Evolutionary conservation across 1,140 invertebrate species (phyloP).

Genomic region (Chymomyza costata): DNA sequence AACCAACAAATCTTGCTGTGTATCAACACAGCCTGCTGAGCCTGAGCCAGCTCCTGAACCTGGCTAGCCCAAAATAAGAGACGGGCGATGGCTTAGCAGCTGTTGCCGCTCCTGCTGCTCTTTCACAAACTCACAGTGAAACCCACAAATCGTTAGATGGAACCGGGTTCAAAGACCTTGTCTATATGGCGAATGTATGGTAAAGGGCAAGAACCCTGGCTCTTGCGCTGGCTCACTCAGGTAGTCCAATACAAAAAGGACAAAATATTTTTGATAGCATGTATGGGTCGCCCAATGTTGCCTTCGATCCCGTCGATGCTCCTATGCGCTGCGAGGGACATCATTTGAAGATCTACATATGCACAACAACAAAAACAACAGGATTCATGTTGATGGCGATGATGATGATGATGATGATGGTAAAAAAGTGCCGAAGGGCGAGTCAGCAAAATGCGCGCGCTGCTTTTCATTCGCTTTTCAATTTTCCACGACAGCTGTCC

Average conservation of each 20-base stretch:
- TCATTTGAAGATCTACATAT: constrained; percentile 57
- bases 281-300: constrained; percentile 22
- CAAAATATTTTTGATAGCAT: constrained; percentile 14
- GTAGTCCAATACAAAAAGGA: constrained; percentile 32
- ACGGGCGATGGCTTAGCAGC: too few relatives aligned
- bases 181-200: constrained; percentile 23
- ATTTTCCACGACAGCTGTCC: constrained; percentile 67
- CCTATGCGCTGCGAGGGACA: constrained; percentile 44
- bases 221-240: constrained; percentile 23
- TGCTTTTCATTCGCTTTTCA: constrained; percentile 67
- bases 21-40: constrained; percentile 8
- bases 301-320: constrained; percentile 20
- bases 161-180: constrained; percentile 58
- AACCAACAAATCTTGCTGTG: constrained; percentile 37
- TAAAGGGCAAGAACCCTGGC: constrained; percentile 36
- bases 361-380: constrained; percentile 29
- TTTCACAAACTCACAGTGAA: constrained; percentile 18
- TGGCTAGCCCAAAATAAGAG: too few relatives aligned
- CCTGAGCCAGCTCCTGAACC: too few relatives aligned
- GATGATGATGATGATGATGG: constrained; percentile 41
- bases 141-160: constrained; percentile 60
- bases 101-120: constrained; percentile 21
- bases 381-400: constrained; percentile 20
- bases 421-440: constrained; percentile 42
- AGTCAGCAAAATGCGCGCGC: constrained; percentile 30